These are phyloP conservation scores for Magallana gigas DNA, from an alignment of 1,140 invertebrate species.

Conservation along the genomic window DNA sequence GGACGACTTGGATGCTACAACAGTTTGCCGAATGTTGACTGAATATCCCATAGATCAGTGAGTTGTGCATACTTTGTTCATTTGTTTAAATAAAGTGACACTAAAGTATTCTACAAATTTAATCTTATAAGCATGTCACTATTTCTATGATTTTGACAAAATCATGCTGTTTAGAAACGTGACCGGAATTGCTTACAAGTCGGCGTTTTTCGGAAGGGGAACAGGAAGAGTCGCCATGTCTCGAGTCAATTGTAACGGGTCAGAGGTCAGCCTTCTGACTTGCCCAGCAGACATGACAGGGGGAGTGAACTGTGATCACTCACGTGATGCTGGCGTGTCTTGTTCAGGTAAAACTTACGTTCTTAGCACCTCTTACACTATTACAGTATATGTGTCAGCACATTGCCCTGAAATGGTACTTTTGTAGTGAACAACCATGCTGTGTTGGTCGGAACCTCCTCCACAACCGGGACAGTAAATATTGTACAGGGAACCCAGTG, in stretches of 20 bases:
- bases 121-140: too few relatives aligned
- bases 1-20: constrained; percentile 50
- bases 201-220: constrained; percentile 42
- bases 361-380: not conserved
- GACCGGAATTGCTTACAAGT: constrained; percentile 26
- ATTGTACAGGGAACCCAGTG: not conserved
- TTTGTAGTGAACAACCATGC: constrained; percentile 9
- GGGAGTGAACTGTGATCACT: constrained; percentile 51
- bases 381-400: not conserved
- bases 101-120: too few relatives aligned
- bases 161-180: constrained; percentile 22
- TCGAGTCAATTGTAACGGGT: constrained; percentile 45
- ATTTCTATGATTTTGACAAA: too few relatives aligned
- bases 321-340: constrained; percentile 46
- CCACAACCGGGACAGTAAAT: constrained; percentile 1
- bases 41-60: constrained; percentile 51
- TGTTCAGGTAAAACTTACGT: constrained; percentile 5
- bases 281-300: constrained; percentile 16
- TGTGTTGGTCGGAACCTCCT: not conserved
- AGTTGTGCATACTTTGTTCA: not conserved
- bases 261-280: constrained; percentile 38
- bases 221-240: constrained; percentile 36
- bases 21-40: constrained; percentile 43
- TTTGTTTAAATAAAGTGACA: too few relatives aligned
- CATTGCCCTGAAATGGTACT: too few relatives aligned